Evolutionary conservation across 2,113 vertebrate genomes (phyloP), one percentile per base, ranked within the genome.

Genomic region (Trogon surrucura): DNA sequence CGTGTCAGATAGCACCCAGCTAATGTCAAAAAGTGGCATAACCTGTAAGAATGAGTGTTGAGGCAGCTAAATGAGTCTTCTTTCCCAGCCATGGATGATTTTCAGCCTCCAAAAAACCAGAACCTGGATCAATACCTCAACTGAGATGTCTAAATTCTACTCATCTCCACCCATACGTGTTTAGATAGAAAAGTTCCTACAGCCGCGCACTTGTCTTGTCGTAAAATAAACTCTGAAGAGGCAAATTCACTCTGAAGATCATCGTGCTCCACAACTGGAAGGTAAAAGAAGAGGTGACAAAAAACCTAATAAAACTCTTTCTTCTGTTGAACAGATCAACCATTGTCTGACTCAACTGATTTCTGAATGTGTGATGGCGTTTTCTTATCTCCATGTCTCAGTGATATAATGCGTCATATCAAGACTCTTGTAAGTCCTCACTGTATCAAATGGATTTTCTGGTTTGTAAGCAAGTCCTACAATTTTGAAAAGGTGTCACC

Each of bases 211-310:
- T 85, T 84, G 36, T 75, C 29, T 26, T 32, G 21, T 27, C 44
- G 32, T 23, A 21, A 17, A 79, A 53, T 53, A 81, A 78, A 62
- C 20, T 26, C 36, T 27, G 30, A 73, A 87, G 22, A 2, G 2
- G 4, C 27, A 66, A 21, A 77, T 67, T 88, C 64, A 13, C 32
- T 56, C 26, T 44, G 36, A 44, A 61, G 20, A 45, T 6, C 10
- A 25, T 48, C 56, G 4, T 11, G 5, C 1, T 18, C 7, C 0
- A 0, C 13, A 85, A 61, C 12, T 3, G 3, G 16, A 72, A 75
- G 17, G 56, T 18, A 44, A 82, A 73, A 81, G 44, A 51, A 75
- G 58, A 72, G 47, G 2, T 1, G 3, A 48, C 13, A 21, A 73
- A 41, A 73, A 73, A 3, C 0, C 3, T 51, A 65, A 83, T 11